Conservation (phyloP, 2,888 invertebrate species). For the Epistrophella euchroma region DNA sequence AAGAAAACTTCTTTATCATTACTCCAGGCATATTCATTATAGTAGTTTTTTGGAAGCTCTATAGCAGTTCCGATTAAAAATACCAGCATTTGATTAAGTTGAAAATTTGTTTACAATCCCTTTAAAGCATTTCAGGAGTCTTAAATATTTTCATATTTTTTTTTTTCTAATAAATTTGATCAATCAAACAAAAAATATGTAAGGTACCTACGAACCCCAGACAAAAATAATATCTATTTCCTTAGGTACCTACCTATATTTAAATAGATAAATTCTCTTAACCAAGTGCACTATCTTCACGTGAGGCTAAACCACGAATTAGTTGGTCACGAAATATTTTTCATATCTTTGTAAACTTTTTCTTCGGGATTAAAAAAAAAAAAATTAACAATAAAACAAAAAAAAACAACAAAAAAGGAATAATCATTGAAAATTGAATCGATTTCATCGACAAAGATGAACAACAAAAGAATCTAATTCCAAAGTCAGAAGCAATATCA, state of each 20-base stretch:
- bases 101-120: no score
- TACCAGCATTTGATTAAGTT: no score
- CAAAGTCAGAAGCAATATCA: slow-evolving; percentile 17
- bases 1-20: no score
- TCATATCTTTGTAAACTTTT: slow-evolving; percentile 42
- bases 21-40: no score
- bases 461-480: slow-evolving; percentile 50
- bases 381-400: not conserved
- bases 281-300: slow-evolving; percentile 28
- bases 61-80: no score
- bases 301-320: slow-evolving; percentile 70
- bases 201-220: not conserved
- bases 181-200: not conserved
- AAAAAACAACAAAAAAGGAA: slow-evolving; percentile 43
- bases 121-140: no score
- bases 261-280: slow-evolving; percentile 31
- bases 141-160: not conserved
- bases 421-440: slow-evolving; percentile 67
- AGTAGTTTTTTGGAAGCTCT: no score
- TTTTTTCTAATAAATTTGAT: not conserved
- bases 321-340: slow-evolving; percentile 66
- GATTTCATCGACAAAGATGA: slow-evolving; percentile 59
- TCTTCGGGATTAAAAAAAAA: slow-evolving; percentile 13
- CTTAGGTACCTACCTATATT: no score
- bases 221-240: not conserved